These are phyloP conservation scores for Heteromyza rotundicornis DNA, from an alignment of 2,888 invertebrate species.

Conservation along the genomic window DNA sequence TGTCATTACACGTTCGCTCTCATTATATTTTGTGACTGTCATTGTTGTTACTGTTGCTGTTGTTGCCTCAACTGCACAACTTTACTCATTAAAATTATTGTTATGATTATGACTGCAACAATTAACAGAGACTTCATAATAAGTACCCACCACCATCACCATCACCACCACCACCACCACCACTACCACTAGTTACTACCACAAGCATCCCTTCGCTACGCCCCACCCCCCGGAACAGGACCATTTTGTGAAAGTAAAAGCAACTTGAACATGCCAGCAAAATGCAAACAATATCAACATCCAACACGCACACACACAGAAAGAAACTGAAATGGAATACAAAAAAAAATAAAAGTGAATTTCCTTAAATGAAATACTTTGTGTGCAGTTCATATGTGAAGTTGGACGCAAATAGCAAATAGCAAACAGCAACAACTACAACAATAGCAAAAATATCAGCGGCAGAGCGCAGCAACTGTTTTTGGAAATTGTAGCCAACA, in stretches of 20 bases:
- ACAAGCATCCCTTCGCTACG: no score
- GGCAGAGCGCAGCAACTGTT: background rate
- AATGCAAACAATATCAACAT: background rate
- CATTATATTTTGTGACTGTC: background rate
- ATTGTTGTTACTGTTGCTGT: background rate
- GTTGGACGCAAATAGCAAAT: background rate
- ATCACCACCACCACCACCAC: background rate
- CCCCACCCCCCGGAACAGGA: background rate
- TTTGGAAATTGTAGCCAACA: background rate
- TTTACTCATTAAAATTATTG: constrained; percentile 20
- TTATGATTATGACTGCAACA: constrained; percentile 19
- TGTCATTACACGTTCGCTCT: no score
- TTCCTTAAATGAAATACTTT: background rate
- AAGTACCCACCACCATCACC: constrained; percentile 1
- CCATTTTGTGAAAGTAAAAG: background rate
- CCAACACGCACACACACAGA: background rate
- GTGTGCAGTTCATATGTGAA: no score
- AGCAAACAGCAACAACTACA: constrained; percentile 2
- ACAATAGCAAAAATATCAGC: background rate
- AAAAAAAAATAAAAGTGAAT: background rate
- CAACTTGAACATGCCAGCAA: background rate
- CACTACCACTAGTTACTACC: background rate
- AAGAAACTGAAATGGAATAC: background rate
- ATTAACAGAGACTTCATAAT: constrained; percentile 20
- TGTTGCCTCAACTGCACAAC: constrained; percentile 3